Evolutionary conservation across 2,797 vertebrate species (phyloP).

Genomic region (Coccyzus lansbergi): DNA sequence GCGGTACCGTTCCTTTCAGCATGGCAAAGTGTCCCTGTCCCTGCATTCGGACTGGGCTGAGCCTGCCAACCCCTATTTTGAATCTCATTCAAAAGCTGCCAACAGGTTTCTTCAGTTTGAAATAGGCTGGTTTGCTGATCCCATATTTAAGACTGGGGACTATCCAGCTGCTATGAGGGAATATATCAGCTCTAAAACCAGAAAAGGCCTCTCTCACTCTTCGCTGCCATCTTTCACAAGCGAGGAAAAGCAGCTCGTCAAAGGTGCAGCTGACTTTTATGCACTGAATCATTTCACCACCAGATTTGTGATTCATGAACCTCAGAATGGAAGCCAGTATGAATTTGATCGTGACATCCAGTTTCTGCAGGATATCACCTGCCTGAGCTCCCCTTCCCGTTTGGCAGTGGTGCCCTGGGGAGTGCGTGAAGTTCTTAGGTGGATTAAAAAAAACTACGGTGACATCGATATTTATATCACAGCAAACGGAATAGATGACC

Average conservation of each 20-base stretch:
- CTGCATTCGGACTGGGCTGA: conserved; percentile 93
- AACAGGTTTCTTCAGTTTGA: conserved; percentile 90
- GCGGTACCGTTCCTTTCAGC: conserved; percentile 74
- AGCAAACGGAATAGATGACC: conserved; percentile 90
- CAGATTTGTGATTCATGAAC: conserved; percentile 82
- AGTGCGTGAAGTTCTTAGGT: conserved; percentile 84
- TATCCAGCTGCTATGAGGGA: conserved; percentile 83
- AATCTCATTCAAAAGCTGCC: conserved; percentile 82
- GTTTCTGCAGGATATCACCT: conserved; percentile 86
- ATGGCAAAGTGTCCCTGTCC: conserved; percentile 86
- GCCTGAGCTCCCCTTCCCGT: conserved; percentile 80
- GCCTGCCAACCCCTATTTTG: conserved; percentile 88
- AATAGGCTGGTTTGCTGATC: conserved; percentile 90
- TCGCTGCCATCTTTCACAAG: conserved; percentile 82
- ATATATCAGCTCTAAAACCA: conserved; percentile 77
- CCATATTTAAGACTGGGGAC: conserved; percentile 84
- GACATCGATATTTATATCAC: conserved; percentile 86
- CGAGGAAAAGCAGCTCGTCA: conserved; percentile 81
- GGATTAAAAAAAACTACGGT: conserved; percentile 87
- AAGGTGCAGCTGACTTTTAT: conserved; percentile 87
- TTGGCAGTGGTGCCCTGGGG: conserved; percentile 89
- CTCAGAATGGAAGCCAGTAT: conserved; percentile 68
- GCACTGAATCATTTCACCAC: conserved; percentile 97
- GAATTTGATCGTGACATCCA: conserved; percentile 79
- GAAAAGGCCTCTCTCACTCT: conserved; percentile 71